Evolutionary conservation across 2,888 invertebrate genomes (phyloP), one percentile per base, ranked within the genome.

Genomic region (Idaea biselata): DNA sequence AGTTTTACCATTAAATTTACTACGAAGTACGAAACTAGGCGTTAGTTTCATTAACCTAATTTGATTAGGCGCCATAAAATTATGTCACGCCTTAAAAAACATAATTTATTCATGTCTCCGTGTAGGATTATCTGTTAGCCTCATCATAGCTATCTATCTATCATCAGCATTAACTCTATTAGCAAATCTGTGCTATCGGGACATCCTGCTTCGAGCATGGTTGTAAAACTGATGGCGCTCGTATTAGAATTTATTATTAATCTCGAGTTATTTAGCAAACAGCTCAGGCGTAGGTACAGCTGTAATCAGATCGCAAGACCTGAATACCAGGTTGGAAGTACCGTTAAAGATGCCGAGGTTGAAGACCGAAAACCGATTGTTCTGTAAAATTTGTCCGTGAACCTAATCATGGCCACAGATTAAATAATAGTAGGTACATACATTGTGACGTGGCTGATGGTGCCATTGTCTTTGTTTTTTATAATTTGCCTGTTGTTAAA

Each of bases 391-490:
- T 25, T 25, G 25, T 25, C 44, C 44, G 44, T 44, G 44, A 7
- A 44, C 44, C 44, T 44, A 44, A 44, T 8, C 44, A 14, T 44
- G 44, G 14, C 44, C 1, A 44, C 44, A 44, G 44, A 44, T 44
- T 44, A 14, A 44, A 44, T 44, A 44, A 44, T 7, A 4, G 44
- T 8, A 44, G 44, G 3, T 44, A 8, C 18, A 18, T 18, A n/a
- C n/a, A 11, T 18, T 55, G 54, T 25, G 57, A 55, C 59, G 33
- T 44, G 55, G 18, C 58, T 44, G 44, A 44, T 44, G 44, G 44
- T 44, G 11, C 11, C 11, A 32, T 60, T 62, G 55, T 54, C 25
- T 61, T 31, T 18, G 58, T 61, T 63, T 25, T n/a, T 63, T 63
- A 59, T n/a, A 33, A 53, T 61, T 58, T 18, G 25, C 54, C 60